phyloP scores from a whole-genome alignment of 1,140 invertebrate species.

The Drosophila ohnishii region DNA sequence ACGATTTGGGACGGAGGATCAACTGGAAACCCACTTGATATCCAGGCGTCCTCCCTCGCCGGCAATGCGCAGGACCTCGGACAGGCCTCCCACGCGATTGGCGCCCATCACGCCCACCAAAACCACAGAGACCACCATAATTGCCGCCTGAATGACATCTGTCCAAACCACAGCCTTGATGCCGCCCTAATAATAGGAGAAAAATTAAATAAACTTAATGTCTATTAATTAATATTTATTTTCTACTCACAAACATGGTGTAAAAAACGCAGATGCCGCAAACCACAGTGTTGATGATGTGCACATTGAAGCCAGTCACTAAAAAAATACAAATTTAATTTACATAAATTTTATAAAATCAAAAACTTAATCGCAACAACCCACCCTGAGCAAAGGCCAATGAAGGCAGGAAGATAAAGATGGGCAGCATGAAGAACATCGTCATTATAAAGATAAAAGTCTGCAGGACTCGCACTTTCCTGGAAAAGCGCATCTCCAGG shows the following conservation, averaged over 20 bases:
- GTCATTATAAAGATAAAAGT: constrained; percentile 86
- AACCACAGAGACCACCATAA: constrained; percentile 90
- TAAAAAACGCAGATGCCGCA: constrained; percentile 92
- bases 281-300: constrained; percentile 88
- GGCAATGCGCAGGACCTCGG: constrained; percentile 86
- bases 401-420: constrained; percentile 86
- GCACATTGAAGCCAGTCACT: constrained; percentile 90
- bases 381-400: constrained; percentile 90
- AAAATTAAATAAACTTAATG: neutral
- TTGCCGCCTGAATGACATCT: constrained; percentile 90
- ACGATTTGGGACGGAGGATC: too few species aligned
- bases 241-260: constrained; percentile 88
- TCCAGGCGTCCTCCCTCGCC: constrained; percentile 85
- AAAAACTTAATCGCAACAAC: neutral
- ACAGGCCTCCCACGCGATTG: constrained; percentile 86
- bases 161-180: constrained; percentile 95
- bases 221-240: neutral
- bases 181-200: constrained; percentile 86
- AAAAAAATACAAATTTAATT: neutral
- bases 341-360: neutral
- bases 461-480: constrained; percentile 85
- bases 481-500: constrained; percentile 87
- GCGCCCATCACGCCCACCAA: constrained; percentile 88
- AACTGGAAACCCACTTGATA: constrained; percentile 84
- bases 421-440: constrained; percentile 66